Percentiles rank a stretch among this genome's conserved stretches.
phyloP scores from a whole-genome alignment of 2,113 vertebrate genomes.

The Thunnus maccoyii region DNA sequence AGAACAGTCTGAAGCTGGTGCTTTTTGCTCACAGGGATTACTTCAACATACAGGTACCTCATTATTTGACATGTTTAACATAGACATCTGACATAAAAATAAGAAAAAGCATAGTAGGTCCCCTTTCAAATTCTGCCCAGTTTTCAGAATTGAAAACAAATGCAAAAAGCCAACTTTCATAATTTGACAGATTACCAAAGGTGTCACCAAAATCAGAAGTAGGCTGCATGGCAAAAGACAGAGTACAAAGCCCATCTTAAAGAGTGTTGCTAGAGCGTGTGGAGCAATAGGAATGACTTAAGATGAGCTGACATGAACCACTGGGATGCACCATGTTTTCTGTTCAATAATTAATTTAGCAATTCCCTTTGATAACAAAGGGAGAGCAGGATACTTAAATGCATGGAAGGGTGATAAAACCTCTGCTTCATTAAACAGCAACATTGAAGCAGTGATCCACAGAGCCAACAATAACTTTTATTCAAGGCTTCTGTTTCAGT shows the following conservation, averaged over 20 bases:
- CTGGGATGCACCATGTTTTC: slow-evolving; percentile 25
- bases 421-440: slow-evolving; percentile 60
- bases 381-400: slow-evolving; percentile 35
- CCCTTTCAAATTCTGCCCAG: not conserved
- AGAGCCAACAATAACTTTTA: slow-evolving; percentile 53
- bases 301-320: not conserved
- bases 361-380: slow-evolving; percentile 67
- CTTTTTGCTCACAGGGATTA: too few relatives aligned
- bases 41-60: too few relatives aligned
- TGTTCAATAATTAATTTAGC: slow-evolving; percentile 51
- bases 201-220: too few relatives aligned
- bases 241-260: too few relatives aligned
- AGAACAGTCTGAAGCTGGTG: too few relatives aligned
- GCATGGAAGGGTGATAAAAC: slow-evolving; percentile 41
- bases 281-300: not conserved
- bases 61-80: too few relatives aligned
- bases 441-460: slow-evolving; percentile 47
- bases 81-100: too few relatives aligned
- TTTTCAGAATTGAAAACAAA: not conserved
- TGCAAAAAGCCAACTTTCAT: not conserved
- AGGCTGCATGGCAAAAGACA: too few relatives aligned
- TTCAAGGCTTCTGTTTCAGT: slow-evolving; percentile 21
- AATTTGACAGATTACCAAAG: too few relatives aligned
- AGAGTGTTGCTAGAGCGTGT: not conserved
- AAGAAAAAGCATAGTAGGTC: too few relatives aligned